Conservation (phyloP, 1,140 invertebrate genomes). For the Aphidius ervi region DNA sequence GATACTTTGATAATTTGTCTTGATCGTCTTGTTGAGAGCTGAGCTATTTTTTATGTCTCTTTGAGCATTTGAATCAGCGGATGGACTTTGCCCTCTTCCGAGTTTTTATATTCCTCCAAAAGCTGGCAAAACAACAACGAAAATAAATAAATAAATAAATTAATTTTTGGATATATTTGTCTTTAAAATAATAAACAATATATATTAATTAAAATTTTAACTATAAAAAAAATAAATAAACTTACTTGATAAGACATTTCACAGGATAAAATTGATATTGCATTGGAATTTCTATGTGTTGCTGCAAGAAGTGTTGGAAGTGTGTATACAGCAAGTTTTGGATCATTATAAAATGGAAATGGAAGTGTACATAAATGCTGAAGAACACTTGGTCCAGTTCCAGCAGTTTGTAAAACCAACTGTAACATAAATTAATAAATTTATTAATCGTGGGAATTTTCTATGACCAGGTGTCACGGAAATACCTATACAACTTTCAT, state of each 20-base stretch:
- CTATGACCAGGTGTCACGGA: slow-evolving; percentile 19
- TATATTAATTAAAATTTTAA: too few relatives aligned
- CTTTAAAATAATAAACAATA: background rate
- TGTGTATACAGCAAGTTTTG: slow-evolving; percentile 67
- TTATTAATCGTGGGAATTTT: slow-evolving; percentile 15
- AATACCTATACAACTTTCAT: background rate
- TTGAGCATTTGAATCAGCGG: slow-evolving; percentile 55
- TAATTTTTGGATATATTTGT: background rate
- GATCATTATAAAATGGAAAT: slow-evolving; percentile 84
- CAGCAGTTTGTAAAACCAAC: slow-evolving; percentile 73
- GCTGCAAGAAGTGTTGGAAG: slow-evolving; percentile 85
- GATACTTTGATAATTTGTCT: too few relatives aligned
- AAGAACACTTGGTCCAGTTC: slow-evolving; percentile 76
- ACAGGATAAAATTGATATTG: slow-evolving; percentile 68
- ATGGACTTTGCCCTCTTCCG: slow-evolving; percentile 59
- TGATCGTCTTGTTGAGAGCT: background rate
- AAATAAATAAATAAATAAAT: background rate
- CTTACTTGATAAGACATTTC: slow-evolving; percentile 75
- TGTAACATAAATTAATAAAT: slow-evolving; percentile 45
- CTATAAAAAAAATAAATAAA: background rate
- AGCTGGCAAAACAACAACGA: slow-evolving; percentile 47
- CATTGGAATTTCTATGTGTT: slow-evolving; percentile 67
- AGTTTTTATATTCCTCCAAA: slow-evolving; percentile 63
- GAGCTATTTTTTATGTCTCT: slow-evolving; percentile 24
- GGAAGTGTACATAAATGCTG: slow-evolving; percentile 87